Evolutionary conservation across 2,113 vertebrate genomes (phyloP), one percentile per base, ranked within the genome.

Genomic region (Argyrosomus japonicus): DNA sequence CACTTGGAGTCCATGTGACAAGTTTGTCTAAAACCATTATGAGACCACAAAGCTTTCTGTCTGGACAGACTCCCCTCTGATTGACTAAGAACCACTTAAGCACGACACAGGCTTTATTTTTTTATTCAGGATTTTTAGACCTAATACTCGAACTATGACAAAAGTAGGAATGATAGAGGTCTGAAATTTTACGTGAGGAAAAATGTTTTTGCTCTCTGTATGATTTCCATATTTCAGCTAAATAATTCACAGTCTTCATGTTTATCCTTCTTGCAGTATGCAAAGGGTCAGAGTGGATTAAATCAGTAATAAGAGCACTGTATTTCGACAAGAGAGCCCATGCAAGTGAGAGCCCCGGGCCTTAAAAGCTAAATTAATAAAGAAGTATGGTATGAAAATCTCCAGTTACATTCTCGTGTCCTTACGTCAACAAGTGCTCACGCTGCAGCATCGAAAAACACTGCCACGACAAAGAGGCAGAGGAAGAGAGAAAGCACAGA

Each of bases 231-330:
- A 83, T 85, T 63, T 25, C 40, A 36, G 40, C 67, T 75, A 76
- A 88, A 90, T 90, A 82, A 90, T 86, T 91, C 64, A 77, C 23
- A 57, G 70, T 69, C 23, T 57, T 64, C 60, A 54, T 85, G 79
- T 87, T 91, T 75, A 65, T 81, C 29, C 48, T 36, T 79, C 27
- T 58, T 58, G 60, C 53, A 71, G 51, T 43, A 69, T 25, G 19
- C 58, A 48, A 29, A 43, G 51, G 74, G 79, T 87, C 68, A 85
- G 68, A 74, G 68, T 77, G 79, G 73, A 85, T 79, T 87, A 79
- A 79, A 84, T 68, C 2, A 3, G 67, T 75, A 57, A 65, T 57
- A 67, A 70, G 40, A 73, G 77, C 56, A 61, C 23, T 67, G 29
- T 36, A 63, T 65, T 86, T 82, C 21, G 17, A 78, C 79, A 60